Evolutionary conservation across 2,113 vertebrate genomes (phyloP).

Genomic region (Taxidea taxus): DNA sequence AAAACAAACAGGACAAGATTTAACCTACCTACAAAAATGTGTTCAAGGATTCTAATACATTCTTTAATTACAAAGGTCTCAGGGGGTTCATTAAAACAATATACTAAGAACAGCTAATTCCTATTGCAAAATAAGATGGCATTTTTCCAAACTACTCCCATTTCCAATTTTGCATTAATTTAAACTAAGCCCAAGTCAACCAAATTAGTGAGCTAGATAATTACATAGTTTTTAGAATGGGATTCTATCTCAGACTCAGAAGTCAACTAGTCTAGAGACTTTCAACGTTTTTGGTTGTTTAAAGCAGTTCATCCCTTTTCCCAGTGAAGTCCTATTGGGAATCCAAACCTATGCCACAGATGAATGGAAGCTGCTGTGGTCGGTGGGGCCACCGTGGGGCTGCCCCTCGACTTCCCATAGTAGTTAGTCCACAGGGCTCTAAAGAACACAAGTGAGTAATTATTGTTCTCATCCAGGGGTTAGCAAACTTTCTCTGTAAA

Average conservation of each 20-base stretch:
- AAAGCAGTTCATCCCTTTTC: not conserved
- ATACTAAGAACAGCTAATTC: constrained; percentile 55
- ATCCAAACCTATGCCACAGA: not conserved
- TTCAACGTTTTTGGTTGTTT: not conserved
- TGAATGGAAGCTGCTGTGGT: not conserved
- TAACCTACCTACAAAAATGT: constrained; percentile 48
- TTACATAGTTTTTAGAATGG: constrained; percentile 19
- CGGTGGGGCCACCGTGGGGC: not conserved
- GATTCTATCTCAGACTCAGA: not conserved
- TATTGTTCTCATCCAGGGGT: not conserved
- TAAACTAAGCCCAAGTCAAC: constrained; percentile 50
- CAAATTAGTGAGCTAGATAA: constrained; percentile 51
- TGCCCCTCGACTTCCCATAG: not conserved
- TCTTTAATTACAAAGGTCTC: constrained; percentile 58
- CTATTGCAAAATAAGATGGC: constrained; percentile 52
- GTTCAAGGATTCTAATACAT: constrained; percentile 38
- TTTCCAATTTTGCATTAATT: constrained; percentile 45
- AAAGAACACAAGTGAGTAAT: not conserved
- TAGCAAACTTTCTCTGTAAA: not conserved
- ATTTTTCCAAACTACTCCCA: constrained; percentile 46
- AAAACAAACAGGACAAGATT: not conserved
- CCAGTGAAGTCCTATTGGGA: not conserved
- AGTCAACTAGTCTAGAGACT: not conserved
- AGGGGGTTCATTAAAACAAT: constrained; percentile 53
- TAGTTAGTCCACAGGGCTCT: not conserved